Base-by-base conservation (phyloP, 2,888 invertebrate species). In the Notocelia uddmanniana region DNA sequence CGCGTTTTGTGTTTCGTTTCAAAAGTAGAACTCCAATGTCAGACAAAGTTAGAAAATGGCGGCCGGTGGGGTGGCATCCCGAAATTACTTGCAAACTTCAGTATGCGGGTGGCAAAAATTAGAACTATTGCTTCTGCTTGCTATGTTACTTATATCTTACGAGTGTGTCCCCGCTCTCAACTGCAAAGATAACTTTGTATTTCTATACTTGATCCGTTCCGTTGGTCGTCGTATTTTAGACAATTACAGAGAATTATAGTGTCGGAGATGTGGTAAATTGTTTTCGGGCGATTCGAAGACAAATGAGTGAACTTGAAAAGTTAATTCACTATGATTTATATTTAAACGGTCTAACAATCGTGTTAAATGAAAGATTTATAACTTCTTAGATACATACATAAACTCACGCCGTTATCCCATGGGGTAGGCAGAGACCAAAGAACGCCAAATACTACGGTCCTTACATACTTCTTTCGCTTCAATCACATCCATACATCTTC, bases 171-270 rank as follows among this genome's bases (percentile, higher is more conserved):
- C 66, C 59, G 11, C 31, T 8, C 21, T 45, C 6, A 26, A 23
- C 45, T 1, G 37, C n/a, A 52, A 13, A 34, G 3, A 48, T 67
- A 67, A 60, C 15, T 48, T 71, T 71, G 71, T 31, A n/a, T 57
- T 52, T 59, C 66, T 59, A 67, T 60, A 52, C 66, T 66, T 37
- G 54, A 77, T 77, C 73, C 75, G 76, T 79, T 82, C 86, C 89
- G 91, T 90, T 90, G 90, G 76, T 79, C 74, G 74, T 67, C 41
- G 69, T 82, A 83, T 88, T 88, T 89, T 88, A 75, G 84, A 81
- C 83, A 80, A 86, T 85, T 81, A 81, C 73, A 72, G 77, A 50
- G 74, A 78, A 77, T 76, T 77, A 74, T 75, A 73, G 69, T 62
- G 66, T 74, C 74, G 52, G 45, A 64, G 74, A 75, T 63, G 74